Conservation (phyloP, 2,797 vertebrate species). For the Cichlasoma orientale region DNA sequence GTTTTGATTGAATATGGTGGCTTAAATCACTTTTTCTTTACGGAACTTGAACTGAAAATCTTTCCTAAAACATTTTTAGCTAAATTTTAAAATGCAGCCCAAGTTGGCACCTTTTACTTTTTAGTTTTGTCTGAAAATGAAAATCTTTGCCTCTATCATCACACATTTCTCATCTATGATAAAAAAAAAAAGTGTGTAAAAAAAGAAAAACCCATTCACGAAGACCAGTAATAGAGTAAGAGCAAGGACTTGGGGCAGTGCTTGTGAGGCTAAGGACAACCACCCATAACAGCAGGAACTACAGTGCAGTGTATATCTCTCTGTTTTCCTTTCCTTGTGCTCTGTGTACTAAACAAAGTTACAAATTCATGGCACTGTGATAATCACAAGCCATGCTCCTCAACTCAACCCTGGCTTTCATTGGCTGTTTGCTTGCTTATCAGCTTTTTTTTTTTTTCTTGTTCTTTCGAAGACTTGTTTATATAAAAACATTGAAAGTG, state of each 20-base stretch:
- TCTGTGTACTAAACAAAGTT: constrained; percentile 54
- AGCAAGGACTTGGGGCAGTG: constrained; percentile 14
- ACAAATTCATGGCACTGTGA: constrained; percentile 50
- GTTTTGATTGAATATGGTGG: too few species aligned
- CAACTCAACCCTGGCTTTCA: constrained; percentile 58
- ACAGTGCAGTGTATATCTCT: not conserved
- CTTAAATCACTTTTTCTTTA: not conserved
- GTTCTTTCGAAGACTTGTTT: constrained; percentile 74
- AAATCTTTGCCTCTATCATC: not conserved
- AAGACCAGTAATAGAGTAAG: constrained; percentile 7
- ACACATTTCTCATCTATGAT: not conserved
- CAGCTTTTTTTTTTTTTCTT: constrained; percentile 52
- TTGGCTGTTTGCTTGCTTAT: constrained; percentile 68
- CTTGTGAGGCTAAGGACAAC: constrained; percentile 12
- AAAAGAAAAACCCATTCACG: not conserved
- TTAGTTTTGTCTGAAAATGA: not conserved
- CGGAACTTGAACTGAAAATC: not conserved
- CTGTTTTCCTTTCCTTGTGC: constrained; percentile 7
- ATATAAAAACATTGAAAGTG: constrained; percentile 79
- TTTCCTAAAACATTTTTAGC: not conserved
- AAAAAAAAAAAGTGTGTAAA: not conserved
- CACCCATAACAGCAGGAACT: not conserved
- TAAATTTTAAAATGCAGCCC: not conserved
- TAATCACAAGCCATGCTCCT: constrained; percentile 60
- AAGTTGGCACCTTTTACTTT: not conserved